Evolutionary conservation across 2,888 invertebrate species (phyloP).

Genomic region (Dolichomitus sp.): DNA sequence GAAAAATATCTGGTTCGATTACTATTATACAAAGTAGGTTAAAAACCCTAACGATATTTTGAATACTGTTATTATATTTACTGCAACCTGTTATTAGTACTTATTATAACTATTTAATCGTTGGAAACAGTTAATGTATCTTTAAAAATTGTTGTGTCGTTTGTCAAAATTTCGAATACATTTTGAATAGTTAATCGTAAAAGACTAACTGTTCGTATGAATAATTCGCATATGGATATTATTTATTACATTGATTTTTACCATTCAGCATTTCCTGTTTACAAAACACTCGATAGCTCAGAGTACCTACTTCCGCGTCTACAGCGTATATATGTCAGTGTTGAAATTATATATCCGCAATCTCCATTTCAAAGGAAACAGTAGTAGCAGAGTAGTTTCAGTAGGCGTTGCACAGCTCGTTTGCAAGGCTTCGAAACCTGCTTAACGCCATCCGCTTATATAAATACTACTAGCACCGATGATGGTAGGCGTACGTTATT

Average conservation of each 20-base stretch:
- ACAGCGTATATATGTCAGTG: not conserved
- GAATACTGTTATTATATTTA: no score
- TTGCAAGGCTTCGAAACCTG: conserved; percentile 49
- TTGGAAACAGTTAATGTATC: no score
- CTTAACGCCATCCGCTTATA: conserved; percentile 58
- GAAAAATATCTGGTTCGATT: no score
- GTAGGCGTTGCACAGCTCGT: conserved; percentile 33
- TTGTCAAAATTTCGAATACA: no score
- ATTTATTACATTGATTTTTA: not conserved
- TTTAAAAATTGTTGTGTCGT: no score
- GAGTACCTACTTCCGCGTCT: not conserved
- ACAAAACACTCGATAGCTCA: not conserved
- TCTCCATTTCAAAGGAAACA: conserved; percentile 56
- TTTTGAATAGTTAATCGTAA: no score
- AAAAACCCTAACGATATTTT: no score
- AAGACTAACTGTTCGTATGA: not conserved
- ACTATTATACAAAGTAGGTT: no score
- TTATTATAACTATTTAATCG: no score
- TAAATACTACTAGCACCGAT: conserved; percentile 44
- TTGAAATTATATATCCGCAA: conserved; percentile 40
- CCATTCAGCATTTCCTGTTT: not conserved
- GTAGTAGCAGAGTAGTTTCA: conserved; percentile 23
- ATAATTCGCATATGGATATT: not conserved
- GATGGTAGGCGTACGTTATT: conserved; percentile 37
- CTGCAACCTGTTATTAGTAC: no score